Evolutionary conservation across 1,140 invertebrate genomes (phyloP), one percentile per base, ranked within the genome.

Genomic region (Papilio xuthus): DNA sequence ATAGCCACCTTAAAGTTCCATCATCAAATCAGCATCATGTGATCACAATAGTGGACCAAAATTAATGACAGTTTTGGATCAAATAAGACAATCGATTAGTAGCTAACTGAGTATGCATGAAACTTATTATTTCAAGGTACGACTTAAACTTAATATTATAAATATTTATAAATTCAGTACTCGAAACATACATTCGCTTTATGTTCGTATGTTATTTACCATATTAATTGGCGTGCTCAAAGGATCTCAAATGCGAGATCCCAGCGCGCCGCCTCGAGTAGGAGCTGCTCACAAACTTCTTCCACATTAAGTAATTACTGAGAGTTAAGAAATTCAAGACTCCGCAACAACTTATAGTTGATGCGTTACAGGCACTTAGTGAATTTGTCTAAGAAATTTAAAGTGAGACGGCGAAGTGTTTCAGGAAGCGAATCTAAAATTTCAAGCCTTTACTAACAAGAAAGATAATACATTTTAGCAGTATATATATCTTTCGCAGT

Each of bases 281-380:
- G 42, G 32, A 78, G 60, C 70, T 72, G 42, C 70, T 41, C 74
- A 44, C 26, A 56, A 77, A 82, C 79, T 82, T 82, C 77, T 80
- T 83, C 70, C 70, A 81, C 77, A 82, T 82, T 81, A 84, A 81
- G 75, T 82, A 84, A 84, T 84, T 84, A 84, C 76, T 41, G 67
- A 12, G 78, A 84, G 79, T 81, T 82, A 82, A 80, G 81, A 81
- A 83, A 76, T 76, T 76, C 74, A 76, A 76, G 74, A 60, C 74
- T 76, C 74, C 74, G 74, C 74, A 76, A 75, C 73, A 75, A 83
- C 80, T 83, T 79, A 60, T 78, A 60, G 74, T 71, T 79, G 76
- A 72, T 78, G 78, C 78, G 44, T 79, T 80, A 79, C 75, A 74
- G 77, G 79, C 79, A 80, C 83, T 82, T 80, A 80, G 79, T 82